Evolutionary conservation across 2,888 invertebrate species (phyloP).

Genomic region (Crepidodera aurea): DNA sequence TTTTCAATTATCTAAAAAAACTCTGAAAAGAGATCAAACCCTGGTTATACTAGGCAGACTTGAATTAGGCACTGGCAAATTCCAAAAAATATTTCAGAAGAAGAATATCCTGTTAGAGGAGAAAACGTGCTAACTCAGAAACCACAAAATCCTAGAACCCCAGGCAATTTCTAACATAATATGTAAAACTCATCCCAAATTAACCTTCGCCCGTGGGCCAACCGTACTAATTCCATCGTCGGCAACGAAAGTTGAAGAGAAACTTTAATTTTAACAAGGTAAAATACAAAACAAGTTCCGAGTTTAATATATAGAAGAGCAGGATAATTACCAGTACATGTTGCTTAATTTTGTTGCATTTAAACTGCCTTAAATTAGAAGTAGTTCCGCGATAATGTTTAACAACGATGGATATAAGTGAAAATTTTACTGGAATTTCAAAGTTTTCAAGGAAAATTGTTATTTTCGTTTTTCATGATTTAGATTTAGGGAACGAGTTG

Average conservation of each 20-base stretch:
- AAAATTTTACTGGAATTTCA: no score
- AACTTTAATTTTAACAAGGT: slow-evolving; percentile 42
- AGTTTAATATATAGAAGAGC: slow-evolving; percentile 45
- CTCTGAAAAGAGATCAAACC: no score
- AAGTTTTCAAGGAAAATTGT: no score
- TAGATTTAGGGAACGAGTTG: no score
- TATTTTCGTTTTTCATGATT: no score
- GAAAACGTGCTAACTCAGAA: neutral
- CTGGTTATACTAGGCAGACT: no score
- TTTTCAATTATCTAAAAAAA: no score
- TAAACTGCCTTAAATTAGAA: slow-evolving; percentile 51
- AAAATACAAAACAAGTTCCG: slow-evolving; percentile 44
- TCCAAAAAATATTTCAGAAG: no score
- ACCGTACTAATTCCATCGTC: slow-evolving; percentile 16
- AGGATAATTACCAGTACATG: slow-evolving; percentile 52
- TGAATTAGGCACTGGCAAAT: no score
- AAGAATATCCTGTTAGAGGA: no score
- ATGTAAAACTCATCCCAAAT: slow-evolving; percentile 21
- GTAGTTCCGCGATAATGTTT: slow-evolving; percentile 50
- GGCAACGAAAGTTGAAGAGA: slow-evolving; percentile 35
- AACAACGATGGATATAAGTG: no score
- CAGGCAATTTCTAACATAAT: slow-evolving; percentile 17
- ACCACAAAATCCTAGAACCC: slow-evolving; percentile 2
- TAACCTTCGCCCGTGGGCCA: slow-evolving; percentile 17
- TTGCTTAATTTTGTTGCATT: slow-evolving; percentile 47